A percentile compares a stretch with the other conserved stretches of the same genome.
Conservation (phyloP, 2,888 invertebrate species). For the Pharmacophagus antenor region DNA sequence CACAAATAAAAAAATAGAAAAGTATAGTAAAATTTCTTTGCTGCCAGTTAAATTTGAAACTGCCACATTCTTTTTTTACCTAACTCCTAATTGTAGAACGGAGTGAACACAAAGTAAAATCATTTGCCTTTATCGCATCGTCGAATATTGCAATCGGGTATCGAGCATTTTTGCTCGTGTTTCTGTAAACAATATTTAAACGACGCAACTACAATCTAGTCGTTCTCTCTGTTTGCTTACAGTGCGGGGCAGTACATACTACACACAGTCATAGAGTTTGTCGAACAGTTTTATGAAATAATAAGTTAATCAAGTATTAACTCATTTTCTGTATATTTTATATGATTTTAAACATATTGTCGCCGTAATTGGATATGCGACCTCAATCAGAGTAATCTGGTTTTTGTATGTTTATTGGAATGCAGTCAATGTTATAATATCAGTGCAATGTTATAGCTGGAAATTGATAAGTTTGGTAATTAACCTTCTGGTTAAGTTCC, state of each 20-base stretch:
- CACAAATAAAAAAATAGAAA: too few relatives aligned
- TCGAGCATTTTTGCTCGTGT: slow-evolving; percentile 52
- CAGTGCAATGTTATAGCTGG: too few relatives aligned
- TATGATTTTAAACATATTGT: too few relatives aligned
- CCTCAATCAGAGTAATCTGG: too few relatives aligned
- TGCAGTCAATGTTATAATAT: too few relatives aligned
- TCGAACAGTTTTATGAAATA: slow-evolving; percentile 28
- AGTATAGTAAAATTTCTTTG: too few relatives aligned
- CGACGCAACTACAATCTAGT: slow-evolving; percentile 62
- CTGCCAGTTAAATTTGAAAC: too few relatives aligned
- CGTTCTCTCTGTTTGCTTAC: slow-evolving; percentile 61
- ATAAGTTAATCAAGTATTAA: neutral
- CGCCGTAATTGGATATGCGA: too few relatives aligned
- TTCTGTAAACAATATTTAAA: slow-evolving; percentile 76
- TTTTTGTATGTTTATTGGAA: too few relatives aligned
- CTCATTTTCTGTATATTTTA: too few relatives aligned
- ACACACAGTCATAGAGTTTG: slow-evolving; percentile 38
- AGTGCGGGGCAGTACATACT: slow-evolving; percentile 48
- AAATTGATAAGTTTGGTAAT: too few relatives aligned
- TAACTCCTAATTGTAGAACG: neutral
- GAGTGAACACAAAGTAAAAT: slow-evolving; percentile 13
- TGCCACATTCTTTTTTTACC: neutral
- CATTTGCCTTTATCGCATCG: slow-evolving; percentile 30
- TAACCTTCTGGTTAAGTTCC: too few relatives aligned
- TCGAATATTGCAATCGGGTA: slow-evolving; percentile 39